Conservation (phyloP, 2,888 invertebrate species). For the Drosophila fungiperda region DNA sequence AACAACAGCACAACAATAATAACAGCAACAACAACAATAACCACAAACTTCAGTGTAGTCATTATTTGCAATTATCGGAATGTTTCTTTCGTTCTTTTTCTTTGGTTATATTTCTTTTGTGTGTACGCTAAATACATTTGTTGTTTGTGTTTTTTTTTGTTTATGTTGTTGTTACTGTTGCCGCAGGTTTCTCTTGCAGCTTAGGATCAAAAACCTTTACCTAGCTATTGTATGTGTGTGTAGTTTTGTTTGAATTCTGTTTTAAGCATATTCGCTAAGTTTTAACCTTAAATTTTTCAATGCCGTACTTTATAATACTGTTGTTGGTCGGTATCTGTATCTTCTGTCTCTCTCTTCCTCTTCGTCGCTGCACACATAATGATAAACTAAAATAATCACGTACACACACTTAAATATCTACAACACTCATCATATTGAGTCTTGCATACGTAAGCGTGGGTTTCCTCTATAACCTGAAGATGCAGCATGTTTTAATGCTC, state of each 20-base stretch:
- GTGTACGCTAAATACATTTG: slow-evolving; percentile 59
- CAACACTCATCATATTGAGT: slow-evolving; percentile 11
- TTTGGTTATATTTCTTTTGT: slow-evolving; percentile 43
- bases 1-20: slow-evolving; percentile 23
- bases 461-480: neutral
- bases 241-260: slow-evolving; percentile 62
- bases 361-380: slow-evolving; percentile 41
- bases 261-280: slow-evolving; percentile 50
- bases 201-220: slow-evolving; percentile 79
- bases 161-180: slow-evolving; percentile 47
- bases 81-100: slow-evolving; percentile 70
- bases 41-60: slow-evolving; percentile 62
- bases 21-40: slow-evolving; percentile 32
- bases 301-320: slow-evolving; percentile 51
- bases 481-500: slow-evolving; percentile 41
- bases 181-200: slow-evolving; percentile 56
- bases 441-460: slow-evolving; percentile 56
- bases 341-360: slow-evolving; percentile 3
- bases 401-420: slow-evolving; percentile 35
- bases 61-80: slow-evolving; percentile 80
- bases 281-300: slow-evolving; percentile 74
- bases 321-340: slow-evolving; percentile 1
- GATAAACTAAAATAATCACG: slow-evolving; percentile 77
- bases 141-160: slow-evolving; percentile 25
- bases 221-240: slow-evolving; percentile 29